Conservation (phyloP, 2,888 invertebrate species). For the Drosophila sordidula region DNA sequence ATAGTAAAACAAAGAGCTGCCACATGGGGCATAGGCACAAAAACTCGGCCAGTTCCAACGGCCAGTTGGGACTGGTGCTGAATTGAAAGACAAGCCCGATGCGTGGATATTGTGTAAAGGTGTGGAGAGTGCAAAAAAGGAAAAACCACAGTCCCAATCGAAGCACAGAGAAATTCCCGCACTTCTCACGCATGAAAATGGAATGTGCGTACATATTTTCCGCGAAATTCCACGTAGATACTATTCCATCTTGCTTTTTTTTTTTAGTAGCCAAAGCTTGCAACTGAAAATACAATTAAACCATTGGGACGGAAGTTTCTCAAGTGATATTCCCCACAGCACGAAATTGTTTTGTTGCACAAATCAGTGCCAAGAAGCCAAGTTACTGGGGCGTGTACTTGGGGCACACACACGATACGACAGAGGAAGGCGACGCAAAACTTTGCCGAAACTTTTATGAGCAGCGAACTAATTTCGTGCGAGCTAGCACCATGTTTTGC, state of each 20-base stretch:
- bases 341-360: slow-evolving; percentile 51
- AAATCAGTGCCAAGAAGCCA: slow-evolving; percentile 43
- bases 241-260: not conserved
- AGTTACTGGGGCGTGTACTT: slow-evolving; percentile 24
- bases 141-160: slow-evolving; percentile 11
- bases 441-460: slow-evolving; percentile 70
- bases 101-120: slow-evolving; percentile 29
- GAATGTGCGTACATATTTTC: slow-evolving; percentile 13
- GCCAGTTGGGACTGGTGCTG: slow-evolving; percentile 34
- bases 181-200: slow-evolving; percentile 68
- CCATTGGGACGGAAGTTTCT: slow-evolving; percentile 62
- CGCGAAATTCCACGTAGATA: slow-evolving; percentile 15
- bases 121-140: not conserved
- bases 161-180: slow-evolving; percentile 31
- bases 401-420: slow-evolving; percentile 7
- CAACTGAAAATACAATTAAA: slow-evolving; percentile 72
- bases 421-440: slow-evolving; percentile 46
- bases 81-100: slow-evolving; percentile 53
- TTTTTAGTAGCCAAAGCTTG: slow-evolving; percentile 22
- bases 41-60: slow-evolving; percentile 3
- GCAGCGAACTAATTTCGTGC: slow-evolving; percentile 68
- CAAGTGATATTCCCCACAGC: slow-evolving; percentile 52
- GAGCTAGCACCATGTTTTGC: slow-evolving; percentile 44
- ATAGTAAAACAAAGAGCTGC: slow-evolving; percentile 9
- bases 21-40: slow-evolving; percentile 2